These are phyloP conservation scores for Poeciliopsis gracilis DNA, from an alignment of 2,797 vertebrate genomes.

Conservation along the genomic window DNA sequence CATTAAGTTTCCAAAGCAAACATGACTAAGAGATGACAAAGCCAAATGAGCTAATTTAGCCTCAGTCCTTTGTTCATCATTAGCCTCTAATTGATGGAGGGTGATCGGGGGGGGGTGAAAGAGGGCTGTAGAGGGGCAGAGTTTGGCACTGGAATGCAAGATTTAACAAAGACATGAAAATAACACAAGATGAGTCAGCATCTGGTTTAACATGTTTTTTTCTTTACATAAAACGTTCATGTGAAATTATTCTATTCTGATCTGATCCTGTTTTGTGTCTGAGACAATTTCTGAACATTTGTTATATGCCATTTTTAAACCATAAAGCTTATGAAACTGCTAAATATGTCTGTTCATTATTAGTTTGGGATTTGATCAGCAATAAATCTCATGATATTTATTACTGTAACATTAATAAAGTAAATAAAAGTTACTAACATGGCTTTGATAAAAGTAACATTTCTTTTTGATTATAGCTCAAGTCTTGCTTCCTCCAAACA, in stretches of 20 bases:
- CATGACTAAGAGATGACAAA: background rate
- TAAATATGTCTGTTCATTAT: background rate
- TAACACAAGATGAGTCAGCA: background rate
- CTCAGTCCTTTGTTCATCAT: background rate
- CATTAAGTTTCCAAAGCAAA: background rate
- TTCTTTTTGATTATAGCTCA: background rate
- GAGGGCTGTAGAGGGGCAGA: too few species aligned
- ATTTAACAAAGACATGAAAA: background rate
- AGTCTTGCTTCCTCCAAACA: background rate
- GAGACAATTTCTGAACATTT: background rate
- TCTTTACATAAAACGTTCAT: background rate
- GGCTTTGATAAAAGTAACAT: background rate
- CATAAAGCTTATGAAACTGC: background rate
- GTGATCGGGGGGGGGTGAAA: too few species aligned
- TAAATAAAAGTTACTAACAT: background rate
- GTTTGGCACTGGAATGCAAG: background rate
- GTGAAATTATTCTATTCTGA: background rate
- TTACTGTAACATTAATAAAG: background rate
- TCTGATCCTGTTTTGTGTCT: background rate
- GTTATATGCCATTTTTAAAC: background rate
- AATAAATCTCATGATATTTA: background rate
- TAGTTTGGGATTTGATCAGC: background rate
- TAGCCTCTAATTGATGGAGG: background rate
- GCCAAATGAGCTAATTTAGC: background rate
- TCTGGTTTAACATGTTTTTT: background rate